Evolutionary conservation across 2,888 invertebrate genomes (phyloP).

Genomic region (Heliconius aoede): DNA sequence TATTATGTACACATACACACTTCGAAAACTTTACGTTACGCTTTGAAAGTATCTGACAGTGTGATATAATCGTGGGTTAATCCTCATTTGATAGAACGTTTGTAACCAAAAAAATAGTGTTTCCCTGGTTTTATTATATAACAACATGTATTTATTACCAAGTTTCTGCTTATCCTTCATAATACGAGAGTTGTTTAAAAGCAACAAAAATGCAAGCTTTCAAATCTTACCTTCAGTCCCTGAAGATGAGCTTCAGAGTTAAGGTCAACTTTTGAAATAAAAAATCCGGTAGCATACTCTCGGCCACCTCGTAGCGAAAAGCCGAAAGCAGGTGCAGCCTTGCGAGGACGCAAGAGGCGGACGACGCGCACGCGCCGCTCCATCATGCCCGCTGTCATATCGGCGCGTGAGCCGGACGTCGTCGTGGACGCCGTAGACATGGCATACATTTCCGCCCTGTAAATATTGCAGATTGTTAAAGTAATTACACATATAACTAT

Average conservation of each 20-base stretch:
- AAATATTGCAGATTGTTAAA: conserved; percentile 32
- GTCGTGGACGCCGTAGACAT: conserved; percentile 70
- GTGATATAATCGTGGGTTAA: too few species aligned
- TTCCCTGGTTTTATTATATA: too few species aligned
- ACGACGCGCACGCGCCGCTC: conserved; percentile 75
- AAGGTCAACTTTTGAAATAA: conserved; percentile 93
- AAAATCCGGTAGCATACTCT: conserved; percentile 96
- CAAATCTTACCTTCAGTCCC: conserved; percentile 89
- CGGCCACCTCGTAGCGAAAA: conserved; percentile 93
- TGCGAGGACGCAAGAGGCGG: conserved; percentile 73
- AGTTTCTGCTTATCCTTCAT: background rate
- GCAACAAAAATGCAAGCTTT: background rate
- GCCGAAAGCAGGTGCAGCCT: conserved; percentile 87
- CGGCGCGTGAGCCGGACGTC: conserved; percentile 64
- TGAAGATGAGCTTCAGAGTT: conserved; percentile 94
- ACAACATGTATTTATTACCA: too few species aligned
- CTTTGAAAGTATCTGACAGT: too few species aligned
- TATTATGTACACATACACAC: too few species aligned
- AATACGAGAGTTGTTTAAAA: background rate
- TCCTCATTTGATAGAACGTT: too few species aligned
- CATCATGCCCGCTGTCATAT: conserved; percentile 52
- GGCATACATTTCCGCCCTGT: conserved; percentile 68
- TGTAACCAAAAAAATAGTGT: too few species aligned
- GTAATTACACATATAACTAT: background rate
- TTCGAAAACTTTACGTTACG: too few species aligned